Percentiles rank a stretch among this genome's conserved stretches.
Conservation (phyloP, 2,888 invertebrate genomes). For the Torymus auratus region DNA sequence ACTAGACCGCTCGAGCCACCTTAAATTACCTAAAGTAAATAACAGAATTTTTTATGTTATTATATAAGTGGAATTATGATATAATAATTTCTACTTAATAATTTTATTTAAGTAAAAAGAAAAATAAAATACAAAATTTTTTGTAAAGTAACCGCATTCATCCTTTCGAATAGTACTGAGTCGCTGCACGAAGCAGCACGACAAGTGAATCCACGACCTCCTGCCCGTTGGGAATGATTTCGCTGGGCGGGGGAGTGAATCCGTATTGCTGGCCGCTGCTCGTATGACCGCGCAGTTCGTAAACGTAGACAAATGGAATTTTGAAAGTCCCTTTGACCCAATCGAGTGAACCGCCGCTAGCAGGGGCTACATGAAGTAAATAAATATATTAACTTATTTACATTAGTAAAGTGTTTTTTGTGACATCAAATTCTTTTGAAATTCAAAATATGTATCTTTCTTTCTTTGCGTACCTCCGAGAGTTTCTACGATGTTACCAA, state of each 20-base stretch:
- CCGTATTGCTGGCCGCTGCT: constrained; percentile 80
- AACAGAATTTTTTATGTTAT: too few relatives aligned
- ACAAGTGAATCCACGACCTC: constrained; percentile 81
- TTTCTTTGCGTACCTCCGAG: constrained; percentile 19
- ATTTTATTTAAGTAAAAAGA: too few relatives aligned
- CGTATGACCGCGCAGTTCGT: constrained; percentile 80
- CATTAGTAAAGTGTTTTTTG: too few relatives aligned
- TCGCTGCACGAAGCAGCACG: constrained; percentile 72
- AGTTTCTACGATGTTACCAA: constrained; percentile 80
- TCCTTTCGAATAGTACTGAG: constrained; percentile 28
- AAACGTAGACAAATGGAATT: constrained; percentile 83
- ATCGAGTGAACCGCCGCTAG: constrained; percentile 84
- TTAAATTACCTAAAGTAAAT: too few relatives aligned
- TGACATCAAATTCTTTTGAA: too few relatives aligned
- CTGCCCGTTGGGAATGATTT: constrained; percentile 82
- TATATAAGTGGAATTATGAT: too few relatives aligned
- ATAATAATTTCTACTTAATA: too few relatives aligned
- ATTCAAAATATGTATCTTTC: too few relatives aligned
- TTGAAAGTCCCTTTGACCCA: constrained; percentile 85
- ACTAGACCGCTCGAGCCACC: too few relatives aligned
- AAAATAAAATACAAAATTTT: too few relatives aligned
- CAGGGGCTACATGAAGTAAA: constrained; percentile 77
- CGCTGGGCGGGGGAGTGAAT: constrained; percentile 82
- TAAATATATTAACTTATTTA: too few relatives aligned
- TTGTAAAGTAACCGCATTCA: too few relatives aligned